Conservation (phyloP, 2,797 vertebrate species). For the Poecilia gillii region DNA sequence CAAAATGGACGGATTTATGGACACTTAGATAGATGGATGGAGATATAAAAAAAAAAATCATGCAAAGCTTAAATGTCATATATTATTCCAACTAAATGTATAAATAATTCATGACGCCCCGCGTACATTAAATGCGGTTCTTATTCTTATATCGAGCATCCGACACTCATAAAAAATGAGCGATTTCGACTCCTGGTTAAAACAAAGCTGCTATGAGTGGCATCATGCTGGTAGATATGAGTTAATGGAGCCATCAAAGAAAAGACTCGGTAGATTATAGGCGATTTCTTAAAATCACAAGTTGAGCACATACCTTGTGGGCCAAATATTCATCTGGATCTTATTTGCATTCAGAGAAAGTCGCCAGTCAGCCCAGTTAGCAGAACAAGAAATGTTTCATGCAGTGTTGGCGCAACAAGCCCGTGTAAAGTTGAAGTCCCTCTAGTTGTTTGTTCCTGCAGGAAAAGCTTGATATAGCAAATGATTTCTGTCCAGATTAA, state of each 20-base stretch:
- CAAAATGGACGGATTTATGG: not conserved
- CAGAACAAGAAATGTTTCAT: not conserved
- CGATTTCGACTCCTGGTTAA: not conserved
- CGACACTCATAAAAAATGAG: not conserved
- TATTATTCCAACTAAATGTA: not conserved
- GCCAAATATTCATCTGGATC: not conserved
- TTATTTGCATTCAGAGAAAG: not conserved
- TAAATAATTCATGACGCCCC: not conserved
- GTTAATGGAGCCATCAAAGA: not conserved
- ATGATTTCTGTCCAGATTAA: not conserved
- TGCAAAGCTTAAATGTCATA: not conserved
- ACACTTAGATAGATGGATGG: not conserved
- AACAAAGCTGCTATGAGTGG: not conserved
- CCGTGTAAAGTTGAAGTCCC: not conserved
- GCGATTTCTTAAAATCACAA: not conserved
- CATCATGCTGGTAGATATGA: not conserved
- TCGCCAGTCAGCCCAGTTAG: not conserved
- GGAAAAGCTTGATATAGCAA: constrained; percentile 8
- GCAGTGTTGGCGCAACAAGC: not conserved
- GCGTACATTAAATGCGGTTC: not conserved
- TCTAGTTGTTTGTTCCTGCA: not conserved
- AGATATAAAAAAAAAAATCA: not conserved
- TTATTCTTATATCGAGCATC: not conserved
- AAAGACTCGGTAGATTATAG: not conserved
- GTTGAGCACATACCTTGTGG: not conserved